Percentiles rank a stretch among this genome's conserved stretches.
Conservation (phyloP, 2,888 invertebrate species). For the Eutolmus rufibarbis region DNA sequence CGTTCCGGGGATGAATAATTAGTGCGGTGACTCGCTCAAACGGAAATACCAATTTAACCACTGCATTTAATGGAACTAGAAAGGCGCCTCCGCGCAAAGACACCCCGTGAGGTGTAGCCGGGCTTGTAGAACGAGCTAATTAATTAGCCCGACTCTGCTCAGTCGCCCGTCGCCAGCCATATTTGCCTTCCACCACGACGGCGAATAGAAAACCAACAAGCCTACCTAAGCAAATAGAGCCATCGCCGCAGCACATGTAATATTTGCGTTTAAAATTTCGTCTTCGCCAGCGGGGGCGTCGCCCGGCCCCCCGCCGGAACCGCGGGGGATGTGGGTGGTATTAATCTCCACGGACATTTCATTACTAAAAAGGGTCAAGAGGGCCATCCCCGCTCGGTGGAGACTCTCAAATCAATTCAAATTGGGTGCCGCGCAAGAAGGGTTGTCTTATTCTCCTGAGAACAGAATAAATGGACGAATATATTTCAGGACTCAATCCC, state of each 20-base stretch:
- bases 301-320: neutral
- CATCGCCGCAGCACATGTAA: neutral
- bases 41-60: constrained; percentile 35
- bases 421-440: neutral
- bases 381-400: neutral
- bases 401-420: neutral
- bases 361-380: neutral
- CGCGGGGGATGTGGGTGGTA: neutral
- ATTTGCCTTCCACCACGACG: constrained; percentile 11
- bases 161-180: constrained; percentile 5
- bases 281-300: neutral
- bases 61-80: constrained; percentile 22
- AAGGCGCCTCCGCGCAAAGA: neutral
- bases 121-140: constrained; percentile 15
- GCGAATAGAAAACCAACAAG: constrained; percentile 25
- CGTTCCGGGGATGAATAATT: constrained; percentile 3
- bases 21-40: constrained; percentile 29
- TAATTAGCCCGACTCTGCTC: constrained; percentile 9
- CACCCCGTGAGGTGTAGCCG: neutral
- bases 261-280: constrained; percentile 19
- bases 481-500: neutral
- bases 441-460: neutral
- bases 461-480: neutral
- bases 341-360: neutral
- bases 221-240: neutral